A percentile compares a stretch with the other conserved stretches of the same genome.
Conservation (phyloP, 2,113 vertebrate species). For the Ornithorhynchus anatinus region DNA sequence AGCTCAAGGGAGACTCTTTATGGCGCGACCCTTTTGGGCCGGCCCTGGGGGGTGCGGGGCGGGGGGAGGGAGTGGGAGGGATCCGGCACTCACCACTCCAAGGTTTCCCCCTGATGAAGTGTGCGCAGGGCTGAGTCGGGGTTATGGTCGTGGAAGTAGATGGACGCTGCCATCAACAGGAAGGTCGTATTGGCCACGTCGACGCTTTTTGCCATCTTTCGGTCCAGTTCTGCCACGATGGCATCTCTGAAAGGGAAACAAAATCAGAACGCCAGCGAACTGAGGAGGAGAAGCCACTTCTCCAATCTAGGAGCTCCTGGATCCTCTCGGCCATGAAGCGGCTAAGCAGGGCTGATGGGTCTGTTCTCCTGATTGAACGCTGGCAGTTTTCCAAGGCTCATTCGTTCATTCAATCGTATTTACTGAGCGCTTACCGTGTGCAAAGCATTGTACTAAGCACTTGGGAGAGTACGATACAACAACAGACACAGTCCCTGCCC, state of each 20-base stretch:
- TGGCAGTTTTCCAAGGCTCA: no score
- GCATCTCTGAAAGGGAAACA: slow-evolving; percentile 70
- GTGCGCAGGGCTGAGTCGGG: slow-evolving; percentile 83
- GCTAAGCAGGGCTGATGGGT: no score
- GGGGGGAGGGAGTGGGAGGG: not conserved
- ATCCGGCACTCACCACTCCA: slow-evolving; percentile 83
- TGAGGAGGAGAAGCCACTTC: not conserved
- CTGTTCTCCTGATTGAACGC: no score
- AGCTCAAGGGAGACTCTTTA: not conserved
- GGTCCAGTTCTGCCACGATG: slow-evolving; percentile 84
- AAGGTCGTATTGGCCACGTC: slow-evolving; percentile 87
- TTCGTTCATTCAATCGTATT: no score
- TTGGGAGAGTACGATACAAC: no score
- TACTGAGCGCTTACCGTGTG: no score
- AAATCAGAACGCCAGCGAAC: not conserved
- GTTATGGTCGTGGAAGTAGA: slow-evolving; percentile 87
- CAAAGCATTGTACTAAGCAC: no score
- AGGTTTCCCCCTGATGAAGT: slow-evolving; percentile 91
- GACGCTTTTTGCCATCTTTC: slow-evolving; percentile 88
- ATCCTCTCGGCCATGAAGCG: no score
- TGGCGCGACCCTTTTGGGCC: no score
- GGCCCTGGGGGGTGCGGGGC: not conserved
- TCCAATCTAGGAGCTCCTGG: no score
- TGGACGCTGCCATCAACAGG: slow-evolving; percentile 90
- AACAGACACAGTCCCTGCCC: no score